These are phyloP conservation scores for Onthophagus taurus DNA, from an alignment of 1,140 invertebrate species.

Conservation along the genomic window DNA sequence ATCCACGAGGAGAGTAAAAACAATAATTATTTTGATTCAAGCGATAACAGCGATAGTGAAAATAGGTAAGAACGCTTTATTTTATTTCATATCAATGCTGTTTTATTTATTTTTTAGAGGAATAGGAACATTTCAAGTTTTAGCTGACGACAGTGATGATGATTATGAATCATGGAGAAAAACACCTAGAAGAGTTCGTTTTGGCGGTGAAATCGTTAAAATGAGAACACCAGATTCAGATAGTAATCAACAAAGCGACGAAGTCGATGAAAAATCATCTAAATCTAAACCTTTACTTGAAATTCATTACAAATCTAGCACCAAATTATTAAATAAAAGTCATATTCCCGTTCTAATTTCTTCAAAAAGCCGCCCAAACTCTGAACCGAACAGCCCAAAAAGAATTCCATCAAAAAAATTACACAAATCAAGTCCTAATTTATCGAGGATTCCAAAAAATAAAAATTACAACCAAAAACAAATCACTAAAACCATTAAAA, in stretches of 20 bases:
- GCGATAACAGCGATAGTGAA: constrained; percentile 24
- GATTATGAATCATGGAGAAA: constrained; percentile 40
- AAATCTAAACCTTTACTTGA: constrained; percentile 23
- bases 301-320: constrained; percentile 36
- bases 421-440: constrained; percentile 28
- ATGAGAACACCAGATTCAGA: constrained; percentile 74
- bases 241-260: constrained; percentile 43
- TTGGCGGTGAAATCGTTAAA: constrained; percentile 74
- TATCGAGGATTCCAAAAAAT: constrained; percentile 15
- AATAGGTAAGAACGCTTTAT: constrained; percentile 18
- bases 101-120: constrained; percentile 20
- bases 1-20: constrained; percentile 57
- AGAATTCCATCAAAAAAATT: constrained; percentile 8
- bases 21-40: constrained; percentile 33
- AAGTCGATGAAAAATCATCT: constrained; percentile 27
- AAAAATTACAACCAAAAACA: neutral
- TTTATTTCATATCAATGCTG: constrained; percentile 32
- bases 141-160: constrained; percentile 45
- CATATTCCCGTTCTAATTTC: constrained; percentile 24
- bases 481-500: neutral
- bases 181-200: constrained; percentile 57
- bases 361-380: constrained; percentile 12
- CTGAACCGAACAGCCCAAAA: constrained; percentile 20
- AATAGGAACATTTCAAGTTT: constrained; percentile 35
- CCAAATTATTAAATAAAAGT: constrained; percentile 20